Evolutionary conservation across 2,888 invertebrate species (phyloP).

Genomic region (Oscheius sp.): DNA sequence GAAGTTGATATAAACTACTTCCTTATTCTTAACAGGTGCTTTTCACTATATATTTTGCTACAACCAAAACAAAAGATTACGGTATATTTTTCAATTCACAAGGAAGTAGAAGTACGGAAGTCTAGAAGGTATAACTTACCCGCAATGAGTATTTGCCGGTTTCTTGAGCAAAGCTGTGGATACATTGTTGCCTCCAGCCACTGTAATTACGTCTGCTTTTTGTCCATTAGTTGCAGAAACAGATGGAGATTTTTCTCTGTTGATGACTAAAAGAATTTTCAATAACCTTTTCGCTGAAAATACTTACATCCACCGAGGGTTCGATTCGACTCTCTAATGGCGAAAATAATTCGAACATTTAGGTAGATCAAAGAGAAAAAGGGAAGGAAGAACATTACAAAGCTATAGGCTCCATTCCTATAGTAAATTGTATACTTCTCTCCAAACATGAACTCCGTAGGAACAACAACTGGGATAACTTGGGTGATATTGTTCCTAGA

Average conservation of each 20-base stretch:
- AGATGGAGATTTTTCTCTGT: not conserved
- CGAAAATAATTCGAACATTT: slow-evolving; percentile 55
- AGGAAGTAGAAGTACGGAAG: too few species aligned
- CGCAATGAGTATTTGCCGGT: slow-evolving; percentile 2
- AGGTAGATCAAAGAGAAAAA: slow-evolving; percentile 58
- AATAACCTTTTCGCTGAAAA: not conserved
- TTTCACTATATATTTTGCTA: too few species aligned
- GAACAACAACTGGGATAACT: slow-evolving; percentile 47
- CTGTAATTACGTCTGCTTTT: slow-evolving; percentile 1
- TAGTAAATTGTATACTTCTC: slow-evolving; percentile 50
- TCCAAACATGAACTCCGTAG: slow-evolving; percentile 54
- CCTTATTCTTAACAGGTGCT: not conserved
- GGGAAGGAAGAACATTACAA: slow-evolving; percentile 64
- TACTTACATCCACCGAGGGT: slow-evolving; percentile 10
- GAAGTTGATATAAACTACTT: not conserved
- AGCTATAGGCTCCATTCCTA: slow-evolving; percentile 58
- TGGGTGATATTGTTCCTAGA: slow-evolving; percentile 4
- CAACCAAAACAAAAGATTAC: too few species aligned
- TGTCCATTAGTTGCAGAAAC: not conserved
- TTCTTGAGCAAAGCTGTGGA: slow-evolving; percentile 20
- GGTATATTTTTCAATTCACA: too few species aligned
- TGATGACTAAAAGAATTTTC: slow-evolving; percentile 2
- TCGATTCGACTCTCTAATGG: slow-evolving; percentile 10
- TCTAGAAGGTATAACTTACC: too few species aligned
- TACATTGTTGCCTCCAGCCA: not conserved